Evolutionary conservation across 1,140 invertebrate genomes (phyloP), one percentile per base, ranked within the genome.

Genomic region (Caenorhabditis tropicalis): DNA sequence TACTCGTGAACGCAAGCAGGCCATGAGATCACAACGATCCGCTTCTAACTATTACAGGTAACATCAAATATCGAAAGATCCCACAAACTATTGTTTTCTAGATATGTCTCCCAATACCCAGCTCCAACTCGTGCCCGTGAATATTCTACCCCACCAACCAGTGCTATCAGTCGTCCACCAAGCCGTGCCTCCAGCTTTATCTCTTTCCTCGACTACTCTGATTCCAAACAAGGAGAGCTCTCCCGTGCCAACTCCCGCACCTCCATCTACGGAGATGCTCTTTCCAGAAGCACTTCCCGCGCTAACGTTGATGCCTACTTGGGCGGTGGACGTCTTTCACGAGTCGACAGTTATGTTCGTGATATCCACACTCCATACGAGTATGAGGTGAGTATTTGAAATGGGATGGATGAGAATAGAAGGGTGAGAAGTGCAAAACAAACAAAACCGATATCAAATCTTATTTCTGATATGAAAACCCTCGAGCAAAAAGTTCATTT

Each of bases 181-280:
- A 83, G 82, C 51, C 85, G 88, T 19, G 86, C 60, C 24, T 87
- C 88, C 12, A 91, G 90, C 10, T 91, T 91, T 79, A 85, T 87
- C 65, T 90, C 89, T 19, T 91, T 91, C 89, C 53, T 91, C 48
- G 90, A 91, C 53, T 91, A 91, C 87, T 86, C 82, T 24, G 88
- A 83, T 16, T 33, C 88, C 70, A 91, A 91, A 82, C 86, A 91
- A 60, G 88, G 88, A 86, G 90, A 91, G 29, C 84, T 91, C 79
- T 83, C 85, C 51, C 89, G 90, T 39, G 80, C 39, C 65, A 65
- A 48, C 70, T 89, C 88, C 49, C 90, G 90, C 27, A 85, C 83
- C n/a, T 89, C 89, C 15, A 70, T 91, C 79, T 91, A 91, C 79
- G 88, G 89, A 51, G 82, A 84, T 21, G 85, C 86, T n/a, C 84